phyloP scores from a whole-genome alignment of 2,797 vertebrate species.

The Mormyrops boulengeri region DNA sequence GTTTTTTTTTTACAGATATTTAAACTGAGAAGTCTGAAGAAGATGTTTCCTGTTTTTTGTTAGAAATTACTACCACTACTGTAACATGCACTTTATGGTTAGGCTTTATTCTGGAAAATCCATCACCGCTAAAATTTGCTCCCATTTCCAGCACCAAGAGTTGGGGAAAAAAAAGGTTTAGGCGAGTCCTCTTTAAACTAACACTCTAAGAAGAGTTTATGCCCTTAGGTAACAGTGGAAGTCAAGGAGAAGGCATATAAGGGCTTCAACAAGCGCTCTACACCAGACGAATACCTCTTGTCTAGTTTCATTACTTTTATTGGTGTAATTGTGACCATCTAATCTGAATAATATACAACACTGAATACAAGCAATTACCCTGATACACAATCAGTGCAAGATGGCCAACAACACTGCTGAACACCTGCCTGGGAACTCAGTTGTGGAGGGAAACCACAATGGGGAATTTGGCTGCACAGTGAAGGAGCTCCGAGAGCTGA shows the following conservation, averaged over 20 bases:
- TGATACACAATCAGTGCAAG: conserved; percentile 25
- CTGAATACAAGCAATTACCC: conserved; percentile 12
- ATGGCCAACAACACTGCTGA: conserved; percentile 85
- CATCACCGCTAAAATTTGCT: conserved; percentile 53
- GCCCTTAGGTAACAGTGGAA: neutral
- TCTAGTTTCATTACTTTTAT: neutral
- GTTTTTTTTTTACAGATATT: conserved; percentile 9
- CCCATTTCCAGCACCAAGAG: conserved; percentile 29
- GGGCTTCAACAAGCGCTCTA: conserved; percentile 14
- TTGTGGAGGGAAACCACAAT: conserved; percentile 72
- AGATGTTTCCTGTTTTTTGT: conserved; percentile 57
- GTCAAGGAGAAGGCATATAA: conserved; percentile 16
- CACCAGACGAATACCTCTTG: neutral
- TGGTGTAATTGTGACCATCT: conserved; percentile 24
- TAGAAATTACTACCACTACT: conserved; percentile 57
- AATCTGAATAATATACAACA: conserved; percentile 17
- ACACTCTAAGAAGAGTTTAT: neutral
- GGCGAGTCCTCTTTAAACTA: conserved; percentile 22
- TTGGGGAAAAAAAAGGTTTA: conserved; percentile 24
- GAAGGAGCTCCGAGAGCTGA: conserved; percentile 75
- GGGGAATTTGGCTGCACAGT: conserved; percentile 79
- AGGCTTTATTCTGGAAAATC: conserved; percentile 55
- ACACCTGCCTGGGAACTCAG: conserved; percentile 78
- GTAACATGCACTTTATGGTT: conserved; percentile 66
- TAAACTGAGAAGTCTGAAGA: conserved; percentile 8